Conservation (phyloP, 1,140 invertebrate species). For the Archivesica marissinica region DNA sequence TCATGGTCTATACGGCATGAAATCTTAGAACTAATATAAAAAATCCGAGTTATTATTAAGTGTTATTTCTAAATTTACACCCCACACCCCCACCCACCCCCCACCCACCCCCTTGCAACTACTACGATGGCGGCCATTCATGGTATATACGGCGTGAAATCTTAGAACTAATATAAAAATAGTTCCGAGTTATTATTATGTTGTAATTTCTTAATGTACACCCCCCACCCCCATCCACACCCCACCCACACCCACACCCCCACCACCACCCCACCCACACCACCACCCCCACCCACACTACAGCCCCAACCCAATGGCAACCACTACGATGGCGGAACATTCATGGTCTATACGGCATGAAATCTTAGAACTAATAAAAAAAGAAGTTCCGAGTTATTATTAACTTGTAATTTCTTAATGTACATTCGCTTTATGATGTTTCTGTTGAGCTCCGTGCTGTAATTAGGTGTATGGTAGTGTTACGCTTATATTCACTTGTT, state of each 20-base stretch:
- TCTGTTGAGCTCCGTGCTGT: slow-evolving; percentile 8
- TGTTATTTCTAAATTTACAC: no score
- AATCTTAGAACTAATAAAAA: slow-evolving; percentile 11
- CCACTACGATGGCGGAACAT: neutral
- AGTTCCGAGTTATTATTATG: no score
- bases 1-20: neutral
- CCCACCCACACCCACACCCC: no score
- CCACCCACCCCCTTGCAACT: no score
- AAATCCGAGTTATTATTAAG: slow-evolving; percentile 17
- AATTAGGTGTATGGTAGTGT: slow-evolving; percentile 21
- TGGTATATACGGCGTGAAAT: no score
- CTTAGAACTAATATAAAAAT: no score
- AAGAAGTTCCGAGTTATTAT: slow-evolving; percentile 17
- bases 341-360: neutral
- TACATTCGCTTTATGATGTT: slow-evolving; percentile 37
- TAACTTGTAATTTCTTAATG: slow-evolving; percentile 56
- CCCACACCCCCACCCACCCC: no score
- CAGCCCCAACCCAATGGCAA: neutral
- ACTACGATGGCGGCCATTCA: neutral
- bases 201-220: no score
- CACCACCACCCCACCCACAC: no score
- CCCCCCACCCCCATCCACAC: no score
- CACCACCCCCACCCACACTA: no score
- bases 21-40: slow-evolving; percentile 5
- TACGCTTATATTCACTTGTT: slow-evolving; percentile 48